phyloP scores from a whole-genome alignment of 1,140 invertebrate species.

The Drosophila subpulchrella region DNA sequence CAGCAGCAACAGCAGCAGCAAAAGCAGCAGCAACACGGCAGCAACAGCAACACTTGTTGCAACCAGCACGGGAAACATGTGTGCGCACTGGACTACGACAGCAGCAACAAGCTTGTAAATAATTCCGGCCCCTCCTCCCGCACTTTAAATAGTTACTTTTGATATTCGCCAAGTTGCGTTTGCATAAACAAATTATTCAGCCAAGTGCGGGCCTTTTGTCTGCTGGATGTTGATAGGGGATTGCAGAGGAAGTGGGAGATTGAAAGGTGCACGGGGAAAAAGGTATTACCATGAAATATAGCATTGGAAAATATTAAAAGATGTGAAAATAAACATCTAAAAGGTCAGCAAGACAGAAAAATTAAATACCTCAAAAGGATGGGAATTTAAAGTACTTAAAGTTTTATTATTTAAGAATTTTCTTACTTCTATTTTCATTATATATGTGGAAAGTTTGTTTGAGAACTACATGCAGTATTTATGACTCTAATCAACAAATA shows the following conservation, averaged over 20 bases:
- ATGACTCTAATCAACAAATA: too few relatives aligned
- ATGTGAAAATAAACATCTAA: neutral
- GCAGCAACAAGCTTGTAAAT: constrained; percentile 63
- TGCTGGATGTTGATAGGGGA: constrained; percentile 28
- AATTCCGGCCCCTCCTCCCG: constrained; percentile 18
- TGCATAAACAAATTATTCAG: constrained; percentile 53
- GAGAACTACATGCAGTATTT: too few relatives aligned
- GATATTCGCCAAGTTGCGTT: constrained; percentile 46
- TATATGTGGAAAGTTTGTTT: too few relatives aligned
- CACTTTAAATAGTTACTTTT: constrained; percentile 39
- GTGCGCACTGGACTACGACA: constrained; percentile 47
- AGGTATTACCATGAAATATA: neutral
- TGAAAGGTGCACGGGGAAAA: constrained; percentile 15
- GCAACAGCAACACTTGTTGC: constrained; percentile 38
- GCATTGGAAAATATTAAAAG: too few relatives aligned
- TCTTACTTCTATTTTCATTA: too few relatives aligned
- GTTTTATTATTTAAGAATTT: too few relatives aligned
- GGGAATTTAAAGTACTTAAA: too few relatives aligned
- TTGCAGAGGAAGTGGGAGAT: constrained; percentile 38
- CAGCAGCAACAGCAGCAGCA: constrained; percentile 49
- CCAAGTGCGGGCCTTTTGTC: constrained; percentile 46
- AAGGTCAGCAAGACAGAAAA: neutral
- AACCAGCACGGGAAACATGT: constrained; percentile 38
- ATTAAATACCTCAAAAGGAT: neutral
- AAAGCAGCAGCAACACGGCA: constrained; percentile 46